A percentile compares a stretch with the other conserved stretches of the same genome.
These are phyloP conservation scores for Ophioderma brevispina DNA, from an alignment of 35 echinoderm and acorn worm species.

Conservation along the genomic window DNA sequence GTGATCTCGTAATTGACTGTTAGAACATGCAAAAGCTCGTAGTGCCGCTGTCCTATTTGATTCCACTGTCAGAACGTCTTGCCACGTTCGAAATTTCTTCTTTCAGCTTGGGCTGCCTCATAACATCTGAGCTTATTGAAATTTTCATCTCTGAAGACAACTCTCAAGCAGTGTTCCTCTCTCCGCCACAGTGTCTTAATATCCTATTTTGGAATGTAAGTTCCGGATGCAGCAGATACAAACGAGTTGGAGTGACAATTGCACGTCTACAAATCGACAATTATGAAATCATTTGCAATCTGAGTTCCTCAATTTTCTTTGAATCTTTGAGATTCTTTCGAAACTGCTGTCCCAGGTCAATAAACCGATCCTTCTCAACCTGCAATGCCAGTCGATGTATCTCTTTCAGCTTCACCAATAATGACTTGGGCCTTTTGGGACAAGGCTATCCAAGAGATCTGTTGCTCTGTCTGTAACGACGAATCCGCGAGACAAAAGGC, in stretches of 20 bases:
- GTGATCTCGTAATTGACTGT: conserved; percentile 30
- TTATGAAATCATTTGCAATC: no score
- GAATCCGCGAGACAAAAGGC: no score
- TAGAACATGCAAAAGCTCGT: conserved; percentile 34
- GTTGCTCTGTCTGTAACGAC: no score
- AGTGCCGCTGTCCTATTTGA: not conserved
- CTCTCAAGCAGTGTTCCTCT: conserved; percentile 11
- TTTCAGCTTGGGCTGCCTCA: not conserved
- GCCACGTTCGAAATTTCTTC: not conserved
- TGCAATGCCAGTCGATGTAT: no score
- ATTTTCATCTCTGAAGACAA: conserved; percentile 18
- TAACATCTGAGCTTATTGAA: not conserved
- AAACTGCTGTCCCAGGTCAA: no score
- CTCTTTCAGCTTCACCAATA: no score
- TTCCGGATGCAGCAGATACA: not conserved
- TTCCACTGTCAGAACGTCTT: not conserved
- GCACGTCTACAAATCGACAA: not conserved
- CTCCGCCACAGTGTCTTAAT: not conserved
- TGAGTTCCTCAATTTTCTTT: no score
- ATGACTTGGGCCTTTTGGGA: no score
- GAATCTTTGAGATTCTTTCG: no score
- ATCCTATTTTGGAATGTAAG: conserved; percentile 21
- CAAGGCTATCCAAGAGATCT: no score
- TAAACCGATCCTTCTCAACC: no score
- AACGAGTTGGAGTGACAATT: not conserved